These are phyloP conservation scores for Apoda limacodes DNA, from an alignment of 2,888 invertebrate species.

Conservation along the genomic window DNA sequence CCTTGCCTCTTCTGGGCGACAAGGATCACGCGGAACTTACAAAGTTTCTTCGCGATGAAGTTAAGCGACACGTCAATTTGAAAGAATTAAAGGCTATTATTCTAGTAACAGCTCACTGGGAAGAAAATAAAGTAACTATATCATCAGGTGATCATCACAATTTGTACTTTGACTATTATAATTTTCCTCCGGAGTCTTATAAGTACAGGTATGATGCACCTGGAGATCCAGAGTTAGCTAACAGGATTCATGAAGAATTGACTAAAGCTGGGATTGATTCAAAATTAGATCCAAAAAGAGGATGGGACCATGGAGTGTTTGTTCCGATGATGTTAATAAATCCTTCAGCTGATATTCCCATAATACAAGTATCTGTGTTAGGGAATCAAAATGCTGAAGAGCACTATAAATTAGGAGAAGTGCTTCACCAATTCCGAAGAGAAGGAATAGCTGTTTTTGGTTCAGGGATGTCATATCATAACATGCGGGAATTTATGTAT, in stretches of 20 bases:
- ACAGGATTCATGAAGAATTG: slow-evolving; percentile 36
- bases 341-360: slow-evolving; percentile 51
- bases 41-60: slow-evolving; percentile 43
- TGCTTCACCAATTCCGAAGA: slow-evolving; percentile 41
- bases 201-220: slow-evolving; percentile 54
- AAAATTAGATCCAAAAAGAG: slow-evolving; percentile 45
- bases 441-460: slow-evolving; percentile 53
- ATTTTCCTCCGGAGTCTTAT: slow-evolving; percentile 57
- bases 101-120: slow-evolving; percentile 60
- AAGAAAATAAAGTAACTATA: slow-evolving; percentile 48
- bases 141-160: slow-evolving; percentile 52
- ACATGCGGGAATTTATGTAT: slow-evolving; percentile 50
- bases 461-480: slow-evolving; percentile 61
- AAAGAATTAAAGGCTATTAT: slow-evolving; percentile 51
- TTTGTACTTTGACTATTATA: slow-evolving; percentile 59
- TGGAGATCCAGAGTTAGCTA: slow-evolving; percentile 46
- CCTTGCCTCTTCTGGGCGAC: slow-evolving; percentile 51
- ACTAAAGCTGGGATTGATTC: slow-evolving; percentile 44
- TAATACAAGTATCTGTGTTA: slow-evolving; percentile 52
- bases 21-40: slow-evolving; percentile 49
- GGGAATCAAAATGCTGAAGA: slow-evolving; percentile 42
- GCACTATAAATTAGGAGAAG: slow-evolving; percentile 50
- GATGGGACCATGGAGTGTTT: slow-evolving; percentile 65
- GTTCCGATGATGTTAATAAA: slow-evolving; percentile 62
- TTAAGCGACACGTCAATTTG: slow-evolving; percentile 47